Conservation (phyloP, 2,797 vertebrate genomes). For the Leptatherina wallacei region DNA sequence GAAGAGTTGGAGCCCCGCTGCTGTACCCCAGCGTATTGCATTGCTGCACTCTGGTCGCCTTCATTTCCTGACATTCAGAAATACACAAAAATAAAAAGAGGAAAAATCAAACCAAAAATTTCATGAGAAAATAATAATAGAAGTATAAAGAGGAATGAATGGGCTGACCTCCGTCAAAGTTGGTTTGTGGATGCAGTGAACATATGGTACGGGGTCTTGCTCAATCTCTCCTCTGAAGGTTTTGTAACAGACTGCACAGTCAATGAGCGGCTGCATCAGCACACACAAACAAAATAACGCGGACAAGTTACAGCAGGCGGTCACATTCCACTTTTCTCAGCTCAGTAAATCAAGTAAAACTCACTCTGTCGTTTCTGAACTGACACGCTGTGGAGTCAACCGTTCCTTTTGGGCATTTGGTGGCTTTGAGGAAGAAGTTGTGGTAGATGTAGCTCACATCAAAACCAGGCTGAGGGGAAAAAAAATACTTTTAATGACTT, state of each 20-base stretch:
- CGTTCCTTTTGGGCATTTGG: slow-evolving; percentile 72
- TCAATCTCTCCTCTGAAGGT: slow-evolving; percentile 67
- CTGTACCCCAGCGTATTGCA: slow-evolving; percentile 72
- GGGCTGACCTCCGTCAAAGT: slow-evolving; percentile 70
- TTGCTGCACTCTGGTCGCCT: slow-evolving; percentile 37
- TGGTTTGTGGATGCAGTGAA: slow-evolving; percentile 79
- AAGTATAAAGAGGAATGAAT: neutral
- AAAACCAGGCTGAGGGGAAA: slow-evolving; percentile 72
- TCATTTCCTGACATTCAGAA: slow-evolving; percentile 65
- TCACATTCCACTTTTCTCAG: neutral
- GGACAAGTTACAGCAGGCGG: slow-evolving; percentile 46
- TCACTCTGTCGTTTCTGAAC: slow-evolving; percentile 81
- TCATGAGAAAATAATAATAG: neutral
- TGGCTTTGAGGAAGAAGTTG: slow-evolving; percentile 81
- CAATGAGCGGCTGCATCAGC: slow-evolving; percentile 75
- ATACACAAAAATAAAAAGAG: neutral
- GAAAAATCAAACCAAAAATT: neutral
- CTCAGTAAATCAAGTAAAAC: slow-evolving; percentile 29
- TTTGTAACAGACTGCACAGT: slow-evolving; percentile 82
- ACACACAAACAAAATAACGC: slow-evolving; percentile 51
- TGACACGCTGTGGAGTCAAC: slow-evolving; percentile 53
- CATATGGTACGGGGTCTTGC: slow-evolving; percentile 71
- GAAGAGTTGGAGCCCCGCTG: slow-evolving; percentile 66
- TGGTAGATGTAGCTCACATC: slow-evolving; percentile 76
- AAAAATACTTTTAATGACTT: neutral